These are phyloP conservation scores for Chrysomallon squamiferum DNA, from an alignment of 1,140 invertebrate species.

Conservation along the genomic window DNA sequence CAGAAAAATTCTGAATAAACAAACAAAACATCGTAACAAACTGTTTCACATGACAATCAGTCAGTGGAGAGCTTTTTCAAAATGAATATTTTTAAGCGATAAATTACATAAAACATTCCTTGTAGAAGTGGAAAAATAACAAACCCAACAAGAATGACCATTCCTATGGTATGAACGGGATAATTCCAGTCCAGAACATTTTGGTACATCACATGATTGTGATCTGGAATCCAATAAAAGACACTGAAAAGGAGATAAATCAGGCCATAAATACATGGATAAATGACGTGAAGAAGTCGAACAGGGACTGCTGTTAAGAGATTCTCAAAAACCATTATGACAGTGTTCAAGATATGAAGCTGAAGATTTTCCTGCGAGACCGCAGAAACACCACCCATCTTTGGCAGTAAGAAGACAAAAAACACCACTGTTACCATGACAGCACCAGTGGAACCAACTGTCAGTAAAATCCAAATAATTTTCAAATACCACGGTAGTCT, in stretches of 20 bases:
- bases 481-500: conserved; percentile 38
- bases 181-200: conserved; percentile 48
- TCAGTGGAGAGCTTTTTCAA: conserved; percentile 25
- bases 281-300: conserved; percentile 40
- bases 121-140: conserved; percentile 45
- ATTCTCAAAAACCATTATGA: conserved; percentile 44
- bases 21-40: too few relatives aligned
- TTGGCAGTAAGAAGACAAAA: conserved; percentile 36
- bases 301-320: conserved; percentile 35
- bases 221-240: conserved; percentile 47
- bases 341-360: conserved; percentile 42
- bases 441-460: conserved; percentile 23
- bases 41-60: too few relatives aligned
- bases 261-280: conserved; percentile 37
- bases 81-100: conserved; percentile 32
- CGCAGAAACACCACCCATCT: background rate
- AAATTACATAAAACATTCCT: conserved; percentile 34
- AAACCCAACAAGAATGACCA: conserved; percentile 35
- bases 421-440: conserved; percentile 47
- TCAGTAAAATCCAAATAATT: conserved; percentile 45
- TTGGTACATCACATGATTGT: conserved; percentile 44
- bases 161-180: conserved; percentile 31
- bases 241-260: conserved; percentile 44
- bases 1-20: too few relatives aligned
- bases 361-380: conserved; percentile 31